These are phyloP conservation scores for Pollenia angustigena DNA, from an alignment of 2,888 invertebrate species.

Conservation along the genomic window DNA sequence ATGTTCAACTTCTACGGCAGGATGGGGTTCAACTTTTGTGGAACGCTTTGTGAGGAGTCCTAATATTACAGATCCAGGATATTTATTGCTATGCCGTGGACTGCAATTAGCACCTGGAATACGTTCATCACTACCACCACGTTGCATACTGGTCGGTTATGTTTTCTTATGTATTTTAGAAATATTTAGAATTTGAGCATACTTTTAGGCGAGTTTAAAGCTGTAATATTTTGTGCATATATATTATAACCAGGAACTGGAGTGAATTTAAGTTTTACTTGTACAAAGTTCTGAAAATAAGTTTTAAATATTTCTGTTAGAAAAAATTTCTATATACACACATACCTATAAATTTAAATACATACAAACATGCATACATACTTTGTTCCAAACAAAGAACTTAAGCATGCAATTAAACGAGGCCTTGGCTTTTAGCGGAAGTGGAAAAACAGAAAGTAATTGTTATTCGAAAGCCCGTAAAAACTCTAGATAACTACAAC, in stretches of 20 bases:
- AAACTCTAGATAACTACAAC: no score
- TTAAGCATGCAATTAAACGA: no score
- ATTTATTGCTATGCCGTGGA: slow-evolving; percentile 79
- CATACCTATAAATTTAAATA: no score
- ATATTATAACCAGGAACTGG: slow-evolving; percentile 3
- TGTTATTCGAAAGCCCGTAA: no score
- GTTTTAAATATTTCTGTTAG: no score
- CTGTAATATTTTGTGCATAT: neutral
- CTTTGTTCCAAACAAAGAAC: no score
- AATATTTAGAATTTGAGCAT: slow-evolving; percentile 58
- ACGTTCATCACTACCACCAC: slow-evolving; percentile 80
- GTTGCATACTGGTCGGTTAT: slow-evolving; percentile 65
- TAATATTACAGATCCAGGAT: slow-evolving; percentile 77
- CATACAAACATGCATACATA: no score
- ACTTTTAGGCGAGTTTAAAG: slow-evolving; percentile 46
- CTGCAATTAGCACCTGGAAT: slow-evolving; percentile 78
- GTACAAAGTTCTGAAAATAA: slow-evolving; percentile 17
- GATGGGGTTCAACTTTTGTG: slow-evolving; percentile 84
- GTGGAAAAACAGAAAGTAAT: no score
- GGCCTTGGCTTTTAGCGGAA: no score
- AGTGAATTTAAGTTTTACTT: slow-evolving; percentile 41
- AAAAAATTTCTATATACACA: no score
- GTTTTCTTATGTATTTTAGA: neutral
- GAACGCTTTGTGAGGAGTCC: slow-evolving; percentile 82
- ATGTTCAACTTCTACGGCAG: slow-evolving; percentile 71